Base-by-base conservation (phyloP, 2,888 invertebrate species). In the Micoletzkya japonica region DNA sequence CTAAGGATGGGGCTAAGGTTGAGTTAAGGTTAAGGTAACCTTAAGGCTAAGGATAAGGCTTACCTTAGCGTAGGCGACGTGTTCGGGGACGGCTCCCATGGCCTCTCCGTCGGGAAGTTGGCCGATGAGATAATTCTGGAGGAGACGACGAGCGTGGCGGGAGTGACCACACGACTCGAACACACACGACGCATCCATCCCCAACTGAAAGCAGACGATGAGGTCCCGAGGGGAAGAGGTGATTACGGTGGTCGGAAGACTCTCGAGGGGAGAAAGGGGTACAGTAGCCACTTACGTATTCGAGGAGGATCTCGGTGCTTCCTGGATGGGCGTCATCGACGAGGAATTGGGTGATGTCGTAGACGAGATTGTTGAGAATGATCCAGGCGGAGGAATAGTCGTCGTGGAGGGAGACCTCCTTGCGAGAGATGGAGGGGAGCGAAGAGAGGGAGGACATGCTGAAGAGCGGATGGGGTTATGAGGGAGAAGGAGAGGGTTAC, bases 271-370 rank as follows among this genome's bases (percentile, higher is more conserved):
- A n/a, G n/a, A n/a, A n/a, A n/a, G n/a, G n/a, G n/a, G n/a, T n/a
- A n/a, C n/a, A n/a, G n/a, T 44, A 44, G 20, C 20, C 72, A 76
- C 77, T 76, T 71, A 79, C 79, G 66, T 73, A 78, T 77, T 79
- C 79, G 52, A 79, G 70, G 66, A 79, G 74, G 44, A 79, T 75
- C 74, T 79, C 79, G 63, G 74, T 72, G 60, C 77, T 73, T 39
- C 77, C 79, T 61, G 77, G 79, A 66, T 79, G 79, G 36, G 72
- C 64, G 58, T 77, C 71, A n/a, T 71, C 59, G 54, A 74, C 67
- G 54, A 78, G 70, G 70, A 79, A 79, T 57, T 73, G 68, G 37
- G 79, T 79, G 59, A 79, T 67, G 70, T 79, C 79, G 73, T 74
- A 77, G 32, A 79, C 77, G 52, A 70, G 63, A 37, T 79, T 74